Evolutionary conservation across 1,140 invertebrate species (phyloP).

Genomic region (Saccostrea glomerata): DNA sequence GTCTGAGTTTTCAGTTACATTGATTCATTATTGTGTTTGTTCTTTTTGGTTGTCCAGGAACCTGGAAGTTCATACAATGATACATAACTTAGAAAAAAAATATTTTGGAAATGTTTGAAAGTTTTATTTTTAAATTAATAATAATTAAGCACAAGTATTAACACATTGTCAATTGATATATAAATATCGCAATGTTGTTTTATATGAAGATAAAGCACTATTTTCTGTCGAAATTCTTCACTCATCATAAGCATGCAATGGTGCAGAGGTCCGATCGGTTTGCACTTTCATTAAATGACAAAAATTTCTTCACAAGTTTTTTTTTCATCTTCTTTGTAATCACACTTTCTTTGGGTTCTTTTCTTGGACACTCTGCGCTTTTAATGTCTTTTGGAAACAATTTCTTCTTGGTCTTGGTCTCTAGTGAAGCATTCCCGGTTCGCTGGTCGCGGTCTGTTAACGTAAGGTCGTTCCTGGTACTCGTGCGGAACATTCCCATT

Average conservation of each 20-base stretch:
- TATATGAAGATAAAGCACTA: too few species aligned
- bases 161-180: too few species aligned
- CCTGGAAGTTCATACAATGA: too few species aligned
- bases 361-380: not conserved
- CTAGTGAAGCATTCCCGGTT: not conserved
- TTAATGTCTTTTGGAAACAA: not conserved
- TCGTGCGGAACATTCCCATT: not conserved
- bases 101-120: too few species aligned
- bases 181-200: too few species aligned
- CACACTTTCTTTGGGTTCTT: not conserved
- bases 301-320: not conserved
- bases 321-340: not conserved
- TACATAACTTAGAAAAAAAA: too few species aligned
- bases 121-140: too few species aligned
- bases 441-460: not conserved
- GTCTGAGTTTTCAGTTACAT: too few species aligned
- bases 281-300: not conserved
- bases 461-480: not conserved
- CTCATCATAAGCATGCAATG: not conserved
- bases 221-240: not conserved
- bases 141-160: too few species aligned
- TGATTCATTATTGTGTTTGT: too few species aligned
- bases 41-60: too few species aligned
- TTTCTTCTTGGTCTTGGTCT: not conserved
- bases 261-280: not conserved